phyloP scores from a whole-genome alignment of 2,797 vertebrate genomes.

The Falco peregrinus region DNA sequence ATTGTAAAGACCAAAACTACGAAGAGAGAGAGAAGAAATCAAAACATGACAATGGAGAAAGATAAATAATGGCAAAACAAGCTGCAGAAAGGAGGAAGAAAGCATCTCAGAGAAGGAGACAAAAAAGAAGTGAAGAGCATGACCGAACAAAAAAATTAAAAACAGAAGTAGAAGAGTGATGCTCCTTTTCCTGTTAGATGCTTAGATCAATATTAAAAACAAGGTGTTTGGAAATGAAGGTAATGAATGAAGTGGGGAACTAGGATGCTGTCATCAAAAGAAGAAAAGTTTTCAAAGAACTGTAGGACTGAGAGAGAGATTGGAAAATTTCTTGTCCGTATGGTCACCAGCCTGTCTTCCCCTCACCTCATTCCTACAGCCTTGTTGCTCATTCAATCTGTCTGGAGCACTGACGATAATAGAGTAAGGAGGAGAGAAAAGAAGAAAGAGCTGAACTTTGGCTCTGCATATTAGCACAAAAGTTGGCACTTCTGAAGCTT shows the following conservation, averaged over 20 bases:
- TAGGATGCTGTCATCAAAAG: not conserved
- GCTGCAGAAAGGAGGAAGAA: not conserved
- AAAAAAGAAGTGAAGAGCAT: not conserved
- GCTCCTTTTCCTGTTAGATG: not conserved
- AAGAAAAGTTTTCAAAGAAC: not conserved
- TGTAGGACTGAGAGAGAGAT: not conserved
- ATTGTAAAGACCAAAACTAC: not conserved
- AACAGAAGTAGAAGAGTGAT: not conserved
- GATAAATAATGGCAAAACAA: not conserved
- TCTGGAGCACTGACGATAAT: not conserved
- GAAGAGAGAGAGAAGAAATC: not conserved
- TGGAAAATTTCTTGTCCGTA: not conserved
- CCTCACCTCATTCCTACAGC: not conserved
- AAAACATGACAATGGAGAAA: not conserved
- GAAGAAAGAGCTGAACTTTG: not conserved
- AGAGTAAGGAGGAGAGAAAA: not conserved
- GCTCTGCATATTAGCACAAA: not conserved
- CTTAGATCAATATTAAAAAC: not conserved
- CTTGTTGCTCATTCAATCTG: fast-evolving
- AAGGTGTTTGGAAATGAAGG: not conserved
- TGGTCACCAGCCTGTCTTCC: not conserved
- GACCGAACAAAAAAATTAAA: not conserved
- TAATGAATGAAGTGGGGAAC: not conserved
- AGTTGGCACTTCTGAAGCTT: not conserved
- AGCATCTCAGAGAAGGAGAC: not conserved